Conservation (phyloP, 2,797 vertebrate species). For the Margarornis squamiger region DNA sequence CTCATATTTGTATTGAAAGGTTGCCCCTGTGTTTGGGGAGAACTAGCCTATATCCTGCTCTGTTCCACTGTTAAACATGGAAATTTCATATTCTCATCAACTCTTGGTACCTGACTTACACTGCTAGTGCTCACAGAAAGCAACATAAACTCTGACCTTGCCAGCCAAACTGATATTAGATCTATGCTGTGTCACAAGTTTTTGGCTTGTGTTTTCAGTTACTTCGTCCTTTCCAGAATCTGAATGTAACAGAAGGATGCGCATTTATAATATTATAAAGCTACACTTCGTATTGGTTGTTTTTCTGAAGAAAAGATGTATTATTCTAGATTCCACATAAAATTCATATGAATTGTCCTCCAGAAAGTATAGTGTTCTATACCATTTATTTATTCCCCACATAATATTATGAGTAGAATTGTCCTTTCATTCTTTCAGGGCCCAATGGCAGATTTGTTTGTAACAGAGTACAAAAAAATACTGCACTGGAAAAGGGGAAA, state of each 20-base stretch:
- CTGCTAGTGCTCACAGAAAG: not conserved
- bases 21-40: not conserved
- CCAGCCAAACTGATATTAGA: not conserved
- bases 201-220: not conserved
- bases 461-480: not conserved
- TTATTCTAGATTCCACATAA: not conserved
- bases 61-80: not conserved
- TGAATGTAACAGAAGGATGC: not conserved
- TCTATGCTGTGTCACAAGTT: not conserved
- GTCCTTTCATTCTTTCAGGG: not conserved
- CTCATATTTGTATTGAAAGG: not conserved
- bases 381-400: not conserved
- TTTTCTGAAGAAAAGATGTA: not conserved
- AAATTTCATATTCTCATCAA: not conserved
- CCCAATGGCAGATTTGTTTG: not conserved
- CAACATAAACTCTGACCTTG: not conserved
- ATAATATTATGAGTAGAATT: not conserved
- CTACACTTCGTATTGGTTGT: not conserved
- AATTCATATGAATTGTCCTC: not conserved
- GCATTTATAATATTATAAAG: not conserved
- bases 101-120: not conserved
- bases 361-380: not conserved
- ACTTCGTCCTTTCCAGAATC: not conserved
- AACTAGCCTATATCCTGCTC: not conserved
- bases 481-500: not conserved